phyloP scores from a whole-genome alignment of 2,797 vertebrate genomes.

The Falco peregrinus region DNA sequence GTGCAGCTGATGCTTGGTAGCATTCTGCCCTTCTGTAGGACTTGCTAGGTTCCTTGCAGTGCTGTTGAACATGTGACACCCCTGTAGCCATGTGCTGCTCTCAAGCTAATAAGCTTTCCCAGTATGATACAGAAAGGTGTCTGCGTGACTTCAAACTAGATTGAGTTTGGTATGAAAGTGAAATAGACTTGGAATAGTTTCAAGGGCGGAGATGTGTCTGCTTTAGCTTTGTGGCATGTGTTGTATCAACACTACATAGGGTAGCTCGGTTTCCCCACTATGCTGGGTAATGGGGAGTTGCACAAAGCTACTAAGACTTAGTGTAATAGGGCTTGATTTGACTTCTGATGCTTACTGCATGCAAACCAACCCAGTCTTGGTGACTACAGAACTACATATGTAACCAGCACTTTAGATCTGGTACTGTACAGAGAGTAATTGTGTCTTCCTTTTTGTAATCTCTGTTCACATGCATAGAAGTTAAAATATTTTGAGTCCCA shows the following conservation, averaged over 20 bases:
- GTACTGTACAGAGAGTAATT: not conserved
- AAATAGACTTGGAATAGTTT: not conserved
- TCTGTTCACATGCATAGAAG: not conserved
- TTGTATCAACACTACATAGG: rapidly evolving
- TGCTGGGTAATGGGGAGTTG: not conserved
- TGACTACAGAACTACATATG: not conserved
- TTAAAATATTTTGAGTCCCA: not conserved
- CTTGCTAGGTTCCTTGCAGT: rapidly evolving
- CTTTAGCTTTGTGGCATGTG: not conserved
- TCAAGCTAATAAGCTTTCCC: not conserved
- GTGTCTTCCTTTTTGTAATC: not conserved
- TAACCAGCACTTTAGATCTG: not conserved
- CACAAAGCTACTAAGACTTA: not conserved
- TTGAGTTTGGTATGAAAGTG: not conserved
- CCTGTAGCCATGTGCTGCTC: not conserved
- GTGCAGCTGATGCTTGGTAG: rapidly evolving
- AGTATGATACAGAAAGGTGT: rapidly evolving
- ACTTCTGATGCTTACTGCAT: not conserved
- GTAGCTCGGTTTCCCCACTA: not conserved
- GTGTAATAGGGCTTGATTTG: not conserved
- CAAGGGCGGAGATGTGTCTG: not conserved
- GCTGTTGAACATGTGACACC: not conserved
- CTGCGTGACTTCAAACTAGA: not conserved
- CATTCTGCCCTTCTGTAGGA: not conserved
- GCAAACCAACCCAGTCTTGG: not conserved